Evolutionary conservation across 2,797 vertebrate species (phyloP), one percentile per base, ranked within the genome.

Genomic region (Avahi laniger): DNA sequence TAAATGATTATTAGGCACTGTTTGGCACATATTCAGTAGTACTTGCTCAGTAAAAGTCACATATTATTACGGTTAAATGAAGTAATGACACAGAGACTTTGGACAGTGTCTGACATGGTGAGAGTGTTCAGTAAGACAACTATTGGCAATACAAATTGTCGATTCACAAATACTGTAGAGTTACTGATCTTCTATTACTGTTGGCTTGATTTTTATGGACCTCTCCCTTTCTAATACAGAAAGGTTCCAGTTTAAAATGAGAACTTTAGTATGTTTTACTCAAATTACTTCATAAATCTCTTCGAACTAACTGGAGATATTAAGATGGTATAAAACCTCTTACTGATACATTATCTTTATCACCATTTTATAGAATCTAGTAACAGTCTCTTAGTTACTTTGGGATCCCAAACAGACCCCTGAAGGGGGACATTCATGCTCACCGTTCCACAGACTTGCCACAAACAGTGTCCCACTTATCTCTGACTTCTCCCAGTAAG

Each of bases 401-500:
- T 18, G 10, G 80, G 46, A 69, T 22, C 33, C 48, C 26, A 41
- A 1, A 85, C 2, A 95, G 61, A 80, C 3, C 28, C 26, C 54
- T 0, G 0, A 72, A 67, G 59, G 48, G 28, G 28, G 61, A 70
- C 35, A 30, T 4, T 73, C 52, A 89, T 67, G 52, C 57, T 98
- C 67, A 99, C 99, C 99, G 99, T 96, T 99, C 99, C 70, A 99
- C 99, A 1, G 99, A 99, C 98, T 99, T 99, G 61, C 99, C 99
- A 22, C 99, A 99, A 94, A 99, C 99, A 0, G 99, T 99, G 98
- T 99, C 99, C 99, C 99, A 99, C 96, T 99, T 99, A 98, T 99
- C 99, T 35, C 99, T 99, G 92, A 99, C 99, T 97, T 99, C 99
- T 93, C 99, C 99, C 95, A 99, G 98, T 79, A 99, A 98, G 93